Evolutionary conservation across 1,140 invertebrate genomes (phyloP), one percentile per base, ranked within the genome.

Genomic region (Drosophila ambigua): DNA sequence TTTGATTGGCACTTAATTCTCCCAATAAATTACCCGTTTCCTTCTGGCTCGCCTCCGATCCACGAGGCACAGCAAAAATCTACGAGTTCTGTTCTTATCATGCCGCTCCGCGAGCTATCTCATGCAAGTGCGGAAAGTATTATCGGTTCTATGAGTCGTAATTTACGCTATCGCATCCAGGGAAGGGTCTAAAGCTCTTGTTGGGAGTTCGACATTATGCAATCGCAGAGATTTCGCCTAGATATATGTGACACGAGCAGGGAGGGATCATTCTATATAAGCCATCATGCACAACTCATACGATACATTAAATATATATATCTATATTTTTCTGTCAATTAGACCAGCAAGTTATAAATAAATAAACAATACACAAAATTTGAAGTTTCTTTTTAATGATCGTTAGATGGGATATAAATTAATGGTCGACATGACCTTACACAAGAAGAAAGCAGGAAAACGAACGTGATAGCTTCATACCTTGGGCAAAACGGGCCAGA

Each of bases 291-390:
- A 67, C 54, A 85, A 76, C 50, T 54, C 67, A 53, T 68, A 61
- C 23, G 73, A 65, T 57, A 80, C 57, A 80, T 73, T 64, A 51
- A 54, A 31, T 39, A 75, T 68, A 72, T 68, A 64, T 24, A 64
- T 53, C 61, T 79, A 72, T 88, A 82, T 73, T 87, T 88, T 87
- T 67, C 75, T 82, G 82, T 87, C 82, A 87, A 87, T 87, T 87
- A 87, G 79, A 59, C 41, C 53, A 72, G 61, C 64, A 60, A 76
- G 35, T 59, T 75, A 53, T 46, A 75, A 82, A 67, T 73, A 64
- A 81, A 77, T 72, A 68, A 83, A 72, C 13, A 59, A 54, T 67
- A 55, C 26, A 45, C 58, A 45, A 31, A 45, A 13, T 39, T 13
- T 39, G 3, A 11, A 39, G 11, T 13, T 39, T 13, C 4, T 39